Percentiles rank a stretch among this genome's conserved stretches.
Conservation (phyloP, 2,113 vertebrate species). For the Hippocampus zosterae region DNA sequence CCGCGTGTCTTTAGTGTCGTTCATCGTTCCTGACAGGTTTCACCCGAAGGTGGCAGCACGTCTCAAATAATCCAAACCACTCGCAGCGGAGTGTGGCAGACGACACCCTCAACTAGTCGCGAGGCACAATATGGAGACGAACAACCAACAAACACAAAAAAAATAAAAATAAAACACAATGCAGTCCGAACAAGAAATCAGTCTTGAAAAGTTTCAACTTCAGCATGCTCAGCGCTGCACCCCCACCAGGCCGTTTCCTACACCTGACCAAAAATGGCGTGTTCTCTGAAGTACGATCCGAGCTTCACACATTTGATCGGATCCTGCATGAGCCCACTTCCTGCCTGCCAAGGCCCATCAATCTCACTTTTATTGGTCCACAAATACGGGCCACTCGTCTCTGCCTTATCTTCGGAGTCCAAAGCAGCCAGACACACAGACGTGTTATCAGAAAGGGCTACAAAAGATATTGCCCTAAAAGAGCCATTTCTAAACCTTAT, state of each 20-base stretch:
- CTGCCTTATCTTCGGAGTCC: slow-evolving; percentile 33
- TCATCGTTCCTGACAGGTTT: no score
- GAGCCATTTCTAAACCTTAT: not conserved
- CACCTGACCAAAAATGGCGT: slow-evolving; percentile 5
- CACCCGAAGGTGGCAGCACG: slow-evolving; percentile 52
- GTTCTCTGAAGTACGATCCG: not conserved
- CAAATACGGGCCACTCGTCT: slow-evolving; percentile 9
- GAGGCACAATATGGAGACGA: no score
- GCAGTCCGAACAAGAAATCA: no score
- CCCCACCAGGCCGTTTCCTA: not conserved
- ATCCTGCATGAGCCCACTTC: slow-evolving; percentile 17
- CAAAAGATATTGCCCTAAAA: not conserved
- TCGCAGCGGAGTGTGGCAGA: no score
- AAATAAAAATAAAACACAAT: no score
- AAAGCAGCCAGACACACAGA: slow-evolving; percentile 7
- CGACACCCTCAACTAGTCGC: no score
- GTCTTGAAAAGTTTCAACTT: no score
- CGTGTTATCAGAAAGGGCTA: not conserved
- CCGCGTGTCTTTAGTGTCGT: no score
- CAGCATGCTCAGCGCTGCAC: not conserved
- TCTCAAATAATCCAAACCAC: not conserved
- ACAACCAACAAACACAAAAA: no score
- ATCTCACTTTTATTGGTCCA: slow-evolving; percentile 40
- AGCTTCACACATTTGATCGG: slow-evolving; percentile 28
- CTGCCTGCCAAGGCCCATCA: slow-evolving; percentile 39